A percentile compares a stretch with the other conserved stretches of the same genome.
Evolutionary conservation across 2,113 vertebrate species (phyloP).

Genomic region (Cheilinus undulatus): DNA sequence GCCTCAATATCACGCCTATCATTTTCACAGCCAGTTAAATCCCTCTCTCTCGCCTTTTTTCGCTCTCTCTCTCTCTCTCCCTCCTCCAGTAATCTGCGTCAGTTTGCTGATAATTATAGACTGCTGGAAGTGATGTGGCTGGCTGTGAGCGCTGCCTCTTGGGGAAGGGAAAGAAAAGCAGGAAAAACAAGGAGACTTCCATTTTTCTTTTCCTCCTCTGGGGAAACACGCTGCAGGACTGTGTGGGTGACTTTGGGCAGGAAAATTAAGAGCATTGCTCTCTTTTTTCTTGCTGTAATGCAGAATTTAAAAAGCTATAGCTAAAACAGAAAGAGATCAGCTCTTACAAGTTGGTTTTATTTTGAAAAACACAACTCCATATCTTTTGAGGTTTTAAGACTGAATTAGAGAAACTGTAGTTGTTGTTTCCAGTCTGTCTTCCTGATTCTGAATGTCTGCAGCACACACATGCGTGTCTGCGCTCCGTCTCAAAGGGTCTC

Average conservation of each 20-base stretch:
- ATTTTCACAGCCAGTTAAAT: slow-evolving; percentile 60
- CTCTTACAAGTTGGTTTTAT: too few species aligned
- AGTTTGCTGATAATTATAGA: slow-evolving; percentile 73
- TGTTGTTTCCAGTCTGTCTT: slow-evolving; percentile 42
- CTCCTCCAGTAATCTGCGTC: slow-evolving; percentile 66
- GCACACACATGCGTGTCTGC: not conserved
- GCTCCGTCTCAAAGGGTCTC: slow-evolving; percentile 31
- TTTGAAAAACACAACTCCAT: too few species aligned
- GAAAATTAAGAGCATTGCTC: slow-evolving; percentile 7
- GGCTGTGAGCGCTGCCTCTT: slow-evolving; percentile 40
- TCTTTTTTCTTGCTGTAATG: slow-evolving; percentile 4
- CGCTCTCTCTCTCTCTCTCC: slow-evolving; percentile 21
- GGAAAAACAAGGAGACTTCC: slow-evolving; percentile 46
- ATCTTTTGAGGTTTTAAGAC: too few species aligned
- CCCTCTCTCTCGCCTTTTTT: not conserved
- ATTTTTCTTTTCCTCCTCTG: slow-evolving; percentile 20
- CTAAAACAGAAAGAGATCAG: too few species aligned
- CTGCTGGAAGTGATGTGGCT: slow-evolving; percentile 67
- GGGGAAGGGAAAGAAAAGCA: slow-evolving; percentile 37
- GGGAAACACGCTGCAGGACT: slow-evolving; percentile 21
- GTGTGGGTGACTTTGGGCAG: slow-evolving; percentile 45
- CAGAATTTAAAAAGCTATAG: too few species aligned
- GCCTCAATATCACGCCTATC: slow-evolving; percentile 71
- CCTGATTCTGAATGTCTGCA: not conserved
- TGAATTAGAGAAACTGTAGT: slow-evolving; percentile 1